These are phyloP conservation scores for Eupithecia tripunctaria DNA, from an alignment of 2,888 invertebrate species.

Conservation along the genomic window DNA sequence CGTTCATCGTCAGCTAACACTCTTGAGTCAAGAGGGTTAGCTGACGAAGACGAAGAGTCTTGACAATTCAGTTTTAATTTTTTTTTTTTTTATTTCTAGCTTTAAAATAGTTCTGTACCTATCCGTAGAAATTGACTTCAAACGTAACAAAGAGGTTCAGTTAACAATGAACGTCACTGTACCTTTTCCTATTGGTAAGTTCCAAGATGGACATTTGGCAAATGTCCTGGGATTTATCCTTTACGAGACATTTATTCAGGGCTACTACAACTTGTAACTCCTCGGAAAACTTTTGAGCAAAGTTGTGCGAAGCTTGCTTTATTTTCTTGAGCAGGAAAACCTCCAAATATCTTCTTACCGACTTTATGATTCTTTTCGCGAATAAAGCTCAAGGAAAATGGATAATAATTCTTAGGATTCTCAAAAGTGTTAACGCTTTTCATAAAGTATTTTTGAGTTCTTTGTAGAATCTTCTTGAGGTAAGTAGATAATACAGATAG, in stretches of 20 bases:
- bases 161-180: too few species aligned
- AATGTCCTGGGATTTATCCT: neutral
- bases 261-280: neutral
- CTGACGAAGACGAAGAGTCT: too few species aligned
- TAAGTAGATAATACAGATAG: neutral
- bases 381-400: constrained; percentile 5
- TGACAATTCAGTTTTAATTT: too few species aligned
- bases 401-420: neutral
- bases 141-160: neutral
- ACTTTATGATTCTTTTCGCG: neutral
- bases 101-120: neutral
- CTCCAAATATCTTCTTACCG: neutral
- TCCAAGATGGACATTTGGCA: neutral
- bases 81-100: too few species aligned
- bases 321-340: constrained; percentile 14
- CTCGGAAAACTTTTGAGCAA: constrained; percentile 28
- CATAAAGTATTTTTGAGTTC: neutral
- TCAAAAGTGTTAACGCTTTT: neutral
- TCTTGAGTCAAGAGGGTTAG: too few species aligned
- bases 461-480: neutral
- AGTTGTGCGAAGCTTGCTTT: constrained; percentile 21
- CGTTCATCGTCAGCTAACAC: too few species aligned
- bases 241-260: neutral
- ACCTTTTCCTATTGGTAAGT: neutral
- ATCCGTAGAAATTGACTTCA: too few species aligned